Evolutionary conservation across 2,888 invertebrate genomes (phyloP).

Genomic region (Dryococelus australis): DNA sequence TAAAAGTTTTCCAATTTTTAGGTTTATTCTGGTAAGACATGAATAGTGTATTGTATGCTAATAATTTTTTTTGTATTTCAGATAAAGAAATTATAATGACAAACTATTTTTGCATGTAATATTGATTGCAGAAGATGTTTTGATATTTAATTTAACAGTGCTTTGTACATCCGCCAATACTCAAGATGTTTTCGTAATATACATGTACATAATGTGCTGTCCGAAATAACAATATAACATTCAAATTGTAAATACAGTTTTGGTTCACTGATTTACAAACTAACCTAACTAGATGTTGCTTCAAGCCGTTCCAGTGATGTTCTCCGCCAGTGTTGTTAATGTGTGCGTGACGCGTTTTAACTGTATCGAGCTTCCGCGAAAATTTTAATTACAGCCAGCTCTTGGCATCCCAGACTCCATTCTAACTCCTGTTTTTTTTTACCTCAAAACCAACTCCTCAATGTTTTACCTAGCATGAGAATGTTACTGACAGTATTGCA

Average conservation of each 20-base stretch:
- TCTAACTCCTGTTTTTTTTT: not conserved
- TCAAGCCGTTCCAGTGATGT: not conserved
- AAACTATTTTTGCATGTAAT: not conserved
- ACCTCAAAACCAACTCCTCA: not conserved
- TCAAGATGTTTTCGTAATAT: no score
- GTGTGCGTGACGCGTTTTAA: not conserved
- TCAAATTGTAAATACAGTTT: not conserved
- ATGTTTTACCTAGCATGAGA: not conserved
- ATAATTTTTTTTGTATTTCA: not conserved
- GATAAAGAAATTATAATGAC: not conserved
- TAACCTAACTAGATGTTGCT: not conserved
- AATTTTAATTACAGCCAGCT: not conserved
- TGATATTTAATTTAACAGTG: not conserved
- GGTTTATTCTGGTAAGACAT: not conserved
- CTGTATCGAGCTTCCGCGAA: not conserved
- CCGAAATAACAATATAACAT: not conserved
- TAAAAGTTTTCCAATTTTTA: not conserved
- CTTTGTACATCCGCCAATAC: not conserved
- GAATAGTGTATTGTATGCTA: not conserved
- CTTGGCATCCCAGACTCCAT: not conserved
- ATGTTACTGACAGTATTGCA: not conserved
- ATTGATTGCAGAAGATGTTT: not conserved
- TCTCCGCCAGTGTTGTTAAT: not conserved
- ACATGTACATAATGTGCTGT: not conserved
- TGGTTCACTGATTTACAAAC: not conserved